Evolutionary conservation across 2,113 vertebrate genomes (phyloP), one percentile per base, ranked within the genome.

Genomic region (Silurus meridionalis): DNA sequence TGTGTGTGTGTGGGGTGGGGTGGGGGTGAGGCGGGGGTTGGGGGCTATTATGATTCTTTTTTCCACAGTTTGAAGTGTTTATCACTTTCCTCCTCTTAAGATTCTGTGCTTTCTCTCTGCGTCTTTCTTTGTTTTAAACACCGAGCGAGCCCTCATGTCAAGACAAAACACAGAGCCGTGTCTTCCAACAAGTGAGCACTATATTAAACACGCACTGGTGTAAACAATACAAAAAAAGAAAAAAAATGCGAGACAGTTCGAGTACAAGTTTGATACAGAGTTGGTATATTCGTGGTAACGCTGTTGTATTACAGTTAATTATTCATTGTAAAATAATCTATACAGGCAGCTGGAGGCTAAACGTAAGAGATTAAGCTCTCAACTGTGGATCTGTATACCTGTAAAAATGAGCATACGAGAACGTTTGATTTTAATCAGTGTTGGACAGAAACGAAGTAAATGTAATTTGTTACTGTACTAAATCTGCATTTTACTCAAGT

Each of bases 141-240:
- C 50, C 46, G 80, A 48, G 69, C 9, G 15, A 83, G 80, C 25
- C 80, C 69, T 83, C n/a, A 87, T 66, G 80, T 46, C 61, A 87
- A 58, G 86, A 87, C 86, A 82, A 58, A 83, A 87, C 71, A 82
- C 80, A 87, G 85, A 86, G 25, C 80, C 80, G n/a, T 87, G 86
- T 78, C 80, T 63, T 87, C 71, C 72, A 83, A 55, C 86, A 87
- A 87, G 80, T 77, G 86, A 87, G 72, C 80, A 87, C 19, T 87
- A 87, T 83, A 87, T 87, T 87, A 87, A 87, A 87, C 86, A 78
- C 78, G 71, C 11, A 21, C 60, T 87, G 71, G 72, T 7, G n/a
- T 67, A 87, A 83, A 67, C 48, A 9, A 69, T 83, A 61, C 81
- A 82, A 80, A 69, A 80, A 71, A 11, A 61, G 28, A 60, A 37